Evolutionary conservation across 2,888 invertebrate species (phyloP).

Genomic region (Apotomis capreana): DNA sequence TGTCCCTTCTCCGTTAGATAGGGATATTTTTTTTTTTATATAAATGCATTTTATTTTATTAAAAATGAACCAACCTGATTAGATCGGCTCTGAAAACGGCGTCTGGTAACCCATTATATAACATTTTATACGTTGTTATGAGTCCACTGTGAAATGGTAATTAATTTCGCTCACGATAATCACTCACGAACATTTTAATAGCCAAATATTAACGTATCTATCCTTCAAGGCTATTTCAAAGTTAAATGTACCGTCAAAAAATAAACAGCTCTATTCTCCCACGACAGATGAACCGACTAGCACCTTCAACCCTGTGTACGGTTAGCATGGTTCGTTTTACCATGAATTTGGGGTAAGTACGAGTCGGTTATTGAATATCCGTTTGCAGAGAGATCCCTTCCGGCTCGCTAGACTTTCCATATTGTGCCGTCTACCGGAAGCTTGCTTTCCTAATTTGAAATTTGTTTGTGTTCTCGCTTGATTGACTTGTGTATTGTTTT

Average conservation of each 20-base stretch:
- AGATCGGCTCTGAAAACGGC: too few relatives aligned
- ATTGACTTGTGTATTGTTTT: constrained; percentile 54
- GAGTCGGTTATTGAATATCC: constrained; percentile 33
- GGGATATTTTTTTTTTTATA: too few relatives aligned
- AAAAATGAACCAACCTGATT: too few relatives aligned
- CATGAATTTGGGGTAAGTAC: constrained; percentile 1
- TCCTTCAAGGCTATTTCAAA: constrained; percentile 53
- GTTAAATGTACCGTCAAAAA: constrained; percentile 62
- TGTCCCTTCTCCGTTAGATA: too few relatives aligned
- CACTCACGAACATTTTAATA: constrained; percentile 14
- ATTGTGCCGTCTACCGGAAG: constrained; percentile 54
- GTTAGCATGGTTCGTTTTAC: not conserved
- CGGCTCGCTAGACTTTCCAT: constrained; percentile 63
- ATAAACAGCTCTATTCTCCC: constrained; percentile 61
- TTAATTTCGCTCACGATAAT: constrained; percentile 10
- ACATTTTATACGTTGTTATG: too few relatives aligned
- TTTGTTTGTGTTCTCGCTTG: constrained; percentile 66
- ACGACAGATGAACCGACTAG: not conserved
- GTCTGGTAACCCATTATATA: too few relatives aligned
- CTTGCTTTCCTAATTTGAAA: constrained; percentile 61
- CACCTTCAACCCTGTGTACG: not conserved
- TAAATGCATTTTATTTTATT: too few relatives aligned
- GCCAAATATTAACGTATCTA: constrained; percentile 39
- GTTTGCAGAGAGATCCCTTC: constrained; percentile 60
- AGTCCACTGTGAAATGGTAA: not conserved